Evolutionary conservation across 2,888 invertebrate species (phyloP).

Genomic region (Tetranychus truncatus): DNA sequence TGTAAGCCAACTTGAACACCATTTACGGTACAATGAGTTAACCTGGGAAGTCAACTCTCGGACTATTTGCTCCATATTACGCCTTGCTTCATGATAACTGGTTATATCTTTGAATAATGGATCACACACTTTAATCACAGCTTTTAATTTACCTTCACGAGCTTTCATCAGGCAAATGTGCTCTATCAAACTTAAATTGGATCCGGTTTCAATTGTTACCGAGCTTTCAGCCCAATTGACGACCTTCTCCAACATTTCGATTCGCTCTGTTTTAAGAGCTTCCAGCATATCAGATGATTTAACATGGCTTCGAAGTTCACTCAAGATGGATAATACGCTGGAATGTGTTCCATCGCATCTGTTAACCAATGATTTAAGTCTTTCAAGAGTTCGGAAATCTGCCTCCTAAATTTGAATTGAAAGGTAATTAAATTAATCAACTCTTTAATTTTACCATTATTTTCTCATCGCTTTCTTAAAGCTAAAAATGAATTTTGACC

Average conservation of each 20-base stretch:
- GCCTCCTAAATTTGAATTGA: not conserved
- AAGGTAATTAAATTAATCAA: not conserved
- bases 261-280: constrained; percentile 10
- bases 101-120: constrained; percentile 12
- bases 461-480: no score
- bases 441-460: no score
- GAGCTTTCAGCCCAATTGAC: constrained; percentile 16
- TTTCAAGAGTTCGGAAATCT: not conserved
- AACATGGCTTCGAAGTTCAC: constrained; percentile 10
- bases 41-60: constrained; percentile 16
- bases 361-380: not conserved
- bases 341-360: not conserved
- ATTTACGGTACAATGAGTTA: constrained; percentile 10
- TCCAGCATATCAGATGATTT: constrained; percentile 6
- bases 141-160: constrained; percentile 16
- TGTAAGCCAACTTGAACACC: constrained; percentile 10
- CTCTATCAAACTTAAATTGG: not conserved
- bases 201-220: constrained; percentile 2
- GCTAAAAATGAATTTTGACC: no score
- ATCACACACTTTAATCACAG: constrained; percentile 18
- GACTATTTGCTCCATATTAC: constrained; percentile 10
- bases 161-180: constrained; percentile 16
- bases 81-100: constrained; percentile 2
- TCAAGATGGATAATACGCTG: constrained; percentile 9
- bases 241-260: constrained; percentile 12